These are phyloP conservation scores for Hemitrygon akajei DNA, from an alignment of 2,797 vertebrate genomes.

Conservation along the genomic window DNA sequence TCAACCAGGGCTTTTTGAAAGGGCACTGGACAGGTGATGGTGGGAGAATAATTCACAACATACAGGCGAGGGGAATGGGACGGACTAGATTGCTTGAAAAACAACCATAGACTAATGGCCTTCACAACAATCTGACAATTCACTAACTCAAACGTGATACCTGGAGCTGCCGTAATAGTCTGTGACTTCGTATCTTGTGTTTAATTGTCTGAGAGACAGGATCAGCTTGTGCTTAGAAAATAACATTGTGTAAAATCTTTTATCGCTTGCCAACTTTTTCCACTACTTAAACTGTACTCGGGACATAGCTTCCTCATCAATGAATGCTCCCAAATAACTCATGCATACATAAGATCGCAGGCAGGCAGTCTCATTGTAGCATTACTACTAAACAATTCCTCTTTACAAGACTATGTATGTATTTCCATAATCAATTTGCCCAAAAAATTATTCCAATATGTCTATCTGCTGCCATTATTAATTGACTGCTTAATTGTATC, in stretches of 20 bases:
- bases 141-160: not conserved
- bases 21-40: no score
- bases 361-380: not conserved
- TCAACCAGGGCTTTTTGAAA: no score
- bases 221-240: conserved; percentile 14
- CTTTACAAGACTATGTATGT: not conserved
- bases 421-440: not conserved
- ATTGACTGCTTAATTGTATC: no score
- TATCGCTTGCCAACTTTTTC: not conserved
- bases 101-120: no score
- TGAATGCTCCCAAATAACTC: not conserved
- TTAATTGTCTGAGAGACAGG: not conserved
- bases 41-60: no score
- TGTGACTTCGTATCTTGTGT: not conserved
- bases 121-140: no score
- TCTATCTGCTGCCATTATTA: not conserved
- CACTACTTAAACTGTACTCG: not conserved
- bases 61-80: no score
- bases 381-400: not conserved
- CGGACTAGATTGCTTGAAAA: no score
- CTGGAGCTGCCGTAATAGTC: not conserved
- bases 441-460: not conserved
- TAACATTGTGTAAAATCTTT: not conserved
- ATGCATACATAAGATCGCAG: not conserved
- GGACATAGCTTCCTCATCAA: not conserved